These are phyloP conservation scores for Oryzias dopingdopingensis DNA, from an alignment of 2,797 vertebrate species.

Conservation along the genomic window DNA sequence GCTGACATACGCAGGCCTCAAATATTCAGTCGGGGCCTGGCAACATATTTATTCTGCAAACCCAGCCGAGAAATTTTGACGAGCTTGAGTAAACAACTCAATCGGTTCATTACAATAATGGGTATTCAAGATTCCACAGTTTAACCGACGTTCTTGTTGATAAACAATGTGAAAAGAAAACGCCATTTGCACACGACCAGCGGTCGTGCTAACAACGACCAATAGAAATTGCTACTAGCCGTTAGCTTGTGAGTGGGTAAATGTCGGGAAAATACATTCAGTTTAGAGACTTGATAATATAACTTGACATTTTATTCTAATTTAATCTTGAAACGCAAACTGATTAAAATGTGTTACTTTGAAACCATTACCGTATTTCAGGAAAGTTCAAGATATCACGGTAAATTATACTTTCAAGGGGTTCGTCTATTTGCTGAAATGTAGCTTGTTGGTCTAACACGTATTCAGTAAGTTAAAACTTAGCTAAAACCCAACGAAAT, in stretches of 20 bases:
- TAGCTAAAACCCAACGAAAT: slow-evolving; percentile 36
- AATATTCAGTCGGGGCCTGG: slow-evolving; percentile 46
- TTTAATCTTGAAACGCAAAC: neutral
- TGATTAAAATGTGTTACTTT: neutral
- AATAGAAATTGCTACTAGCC: slow-evolving; percentile 45
- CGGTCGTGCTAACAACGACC: slow-evolving; percentile 44
- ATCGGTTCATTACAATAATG: neutral
- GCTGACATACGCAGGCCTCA: slow-evolving; percentile 64
- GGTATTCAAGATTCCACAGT: neutral
- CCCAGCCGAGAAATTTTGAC: slow-evolving; percentile 7
- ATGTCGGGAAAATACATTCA: slow-evolving; percentile 19
- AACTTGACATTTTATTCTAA: slow-evolving; percentile 33
- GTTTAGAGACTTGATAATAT: slow-evolving; percentile 23
- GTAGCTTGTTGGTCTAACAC: slow-evolving; percentile 38
- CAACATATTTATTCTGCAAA: slow-evolving; percentile 24
- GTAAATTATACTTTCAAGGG: slow-evolving; percentile 54
- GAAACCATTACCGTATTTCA: neutral
- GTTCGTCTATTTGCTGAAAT: slow-evolving; percentile 73
- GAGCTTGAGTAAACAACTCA: neutral
- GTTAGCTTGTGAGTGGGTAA: slow-evolving; percentile 50
- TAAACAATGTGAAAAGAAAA: slow-evolving; percentile 16
- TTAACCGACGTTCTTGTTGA: slow-evolving; percentile 10
- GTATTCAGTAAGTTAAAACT: slow-evolving; percentile 46
- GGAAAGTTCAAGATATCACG: slow-evolving; percentile 11
- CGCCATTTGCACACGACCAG: slow-evolving; percentile 38